Conservation (phyloP, 2,113 vertebrate species). For the Dipodomys ordii region DNA sequence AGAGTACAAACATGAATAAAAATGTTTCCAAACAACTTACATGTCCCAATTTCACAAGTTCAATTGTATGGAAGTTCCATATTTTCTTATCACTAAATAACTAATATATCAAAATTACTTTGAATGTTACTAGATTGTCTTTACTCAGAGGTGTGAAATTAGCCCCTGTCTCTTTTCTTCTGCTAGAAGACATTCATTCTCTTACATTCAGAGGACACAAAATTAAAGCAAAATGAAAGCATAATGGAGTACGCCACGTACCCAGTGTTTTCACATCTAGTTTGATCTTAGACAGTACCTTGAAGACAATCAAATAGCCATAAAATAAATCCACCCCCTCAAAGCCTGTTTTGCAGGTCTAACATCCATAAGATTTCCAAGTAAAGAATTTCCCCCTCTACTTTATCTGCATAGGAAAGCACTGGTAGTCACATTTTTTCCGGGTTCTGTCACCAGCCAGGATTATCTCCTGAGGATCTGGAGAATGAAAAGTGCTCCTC, state of each 20-base stretch:
- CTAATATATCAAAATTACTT: not conserved
- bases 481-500: not conserved
- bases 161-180: not conserved
- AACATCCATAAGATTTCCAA: not conserved
- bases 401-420: not conserved
- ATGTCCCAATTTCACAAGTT: not conserved
- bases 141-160: not conserved
- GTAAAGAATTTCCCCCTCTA: not conserved
- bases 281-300: not conserved
- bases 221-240: conserved; percentile 25
- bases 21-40: not conserved
- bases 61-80: not conserved
- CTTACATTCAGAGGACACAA: not conserved
- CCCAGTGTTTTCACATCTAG: not conserved
- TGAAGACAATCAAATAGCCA: not conserved
- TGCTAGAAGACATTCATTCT: not conserved
- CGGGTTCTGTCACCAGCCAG: not conserved
- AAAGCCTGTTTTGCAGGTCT: not conserved
- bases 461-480: not conserved
- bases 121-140: not conserved
- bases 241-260: not conserved
- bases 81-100: not conserved
- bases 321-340: not conserved
- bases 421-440: not conserved
- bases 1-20: not conserved